phyloP scores from a whole-genome alignment of 2,888 invertebrate genomes.

The Rhabditoides inermis region DNA sequence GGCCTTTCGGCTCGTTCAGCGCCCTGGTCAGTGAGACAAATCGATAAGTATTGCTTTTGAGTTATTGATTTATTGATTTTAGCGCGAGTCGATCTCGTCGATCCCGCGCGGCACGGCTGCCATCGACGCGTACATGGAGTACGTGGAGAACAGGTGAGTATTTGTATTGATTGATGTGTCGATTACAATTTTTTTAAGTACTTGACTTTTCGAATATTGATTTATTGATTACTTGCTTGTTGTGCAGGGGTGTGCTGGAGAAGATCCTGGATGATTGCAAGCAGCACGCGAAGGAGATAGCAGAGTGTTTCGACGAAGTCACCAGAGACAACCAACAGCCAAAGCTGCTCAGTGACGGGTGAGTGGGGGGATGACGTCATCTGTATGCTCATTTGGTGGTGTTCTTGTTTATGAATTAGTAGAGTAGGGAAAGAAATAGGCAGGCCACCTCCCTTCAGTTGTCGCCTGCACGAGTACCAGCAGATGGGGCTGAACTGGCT shows the following conservation, averaged over 20 bases:
- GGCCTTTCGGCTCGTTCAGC: conserved; percentile 17
- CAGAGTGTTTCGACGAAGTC: neutral
- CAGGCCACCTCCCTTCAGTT: conserved; percentile 8
- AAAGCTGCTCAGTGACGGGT: conserved; percentile 13
- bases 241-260: conserved; percentile 30
- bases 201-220: neutral
- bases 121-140: conserved; percentile 31
- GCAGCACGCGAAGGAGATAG: conserved; percentile 22
- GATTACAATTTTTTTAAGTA: neutral
- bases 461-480: conserved; percentile 38
- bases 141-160: conserved; percentile 27
- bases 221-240: neutral
- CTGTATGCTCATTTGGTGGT: neutral
- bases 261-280: conserved; percentile 39
- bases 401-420: neutral
- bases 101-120: conserved; percentile 23
- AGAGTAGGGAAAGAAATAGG: neutral
- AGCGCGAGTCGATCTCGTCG: conserved; percentile 6
- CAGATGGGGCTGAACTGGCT: conserved; percentile 41
- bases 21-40: conserved; percentile 13
- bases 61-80: neutral
- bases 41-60: neutral
- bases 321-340: conserved; percentile 12
- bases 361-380: neutral
- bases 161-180: neutral